Conservation (phyloP, 1,140 invertebrate species). For the Mactra quadrangularis region DNA sequence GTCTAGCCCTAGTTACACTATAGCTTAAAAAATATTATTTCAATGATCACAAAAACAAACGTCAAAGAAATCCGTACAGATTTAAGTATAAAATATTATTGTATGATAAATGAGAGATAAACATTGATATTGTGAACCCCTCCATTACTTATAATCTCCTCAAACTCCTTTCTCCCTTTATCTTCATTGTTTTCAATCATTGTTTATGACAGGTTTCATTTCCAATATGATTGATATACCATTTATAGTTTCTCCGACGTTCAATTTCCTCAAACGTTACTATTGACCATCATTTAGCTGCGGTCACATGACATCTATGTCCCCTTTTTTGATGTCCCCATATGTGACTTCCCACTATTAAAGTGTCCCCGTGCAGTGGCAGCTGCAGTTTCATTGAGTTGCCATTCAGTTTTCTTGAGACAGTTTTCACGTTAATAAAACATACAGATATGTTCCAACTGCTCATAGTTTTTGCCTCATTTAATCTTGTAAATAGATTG, state of each 20-base stretch:
- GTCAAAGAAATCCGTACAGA: no score
- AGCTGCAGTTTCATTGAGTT: conserved; percentile 5
- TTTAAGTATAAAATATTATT: no score
- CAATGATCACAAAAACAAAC: no score
- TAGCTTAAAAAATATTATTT: no score
- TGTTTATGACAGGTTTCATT: conserved; percentile 53
- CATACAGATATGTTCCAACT: conserved; percentile 37
- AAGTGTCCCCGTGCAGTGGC: background rate
- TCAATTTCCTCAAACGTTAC: background rate
- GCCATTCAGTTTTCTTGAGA: conserved; percentile 13
- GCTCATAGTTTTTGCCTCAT: conserved; percentile 53
- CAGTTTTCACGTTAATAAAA: conserved; percentile 53
- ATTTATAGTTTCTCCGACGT: background rate
- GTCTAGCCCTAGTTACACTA: no score
- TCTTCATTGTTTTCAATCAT: conserved; percentile 13
- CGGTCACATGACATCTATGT: conserved; percentile 24
- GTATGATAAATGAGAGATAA: conserved; percentile 11
- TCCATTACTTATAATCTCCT: conserved; percentile 40
- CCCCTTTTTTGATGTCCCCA: conserved; percentile 24
- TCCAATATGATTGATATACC: conserved; percentile 38
- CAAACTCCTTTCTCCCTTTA: background rate
- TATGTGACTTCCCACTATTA: conserved; percentile 50
- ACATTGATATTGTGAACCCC: conserved; percentile 9
- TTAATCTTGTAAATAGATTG: conserved; percentile 43
- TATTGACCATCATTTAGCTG: conserved; percentile 23